Conservation (phyloP, 2,797 vertebrate species). For the Erpetoichthys calabaricus region DNA sequence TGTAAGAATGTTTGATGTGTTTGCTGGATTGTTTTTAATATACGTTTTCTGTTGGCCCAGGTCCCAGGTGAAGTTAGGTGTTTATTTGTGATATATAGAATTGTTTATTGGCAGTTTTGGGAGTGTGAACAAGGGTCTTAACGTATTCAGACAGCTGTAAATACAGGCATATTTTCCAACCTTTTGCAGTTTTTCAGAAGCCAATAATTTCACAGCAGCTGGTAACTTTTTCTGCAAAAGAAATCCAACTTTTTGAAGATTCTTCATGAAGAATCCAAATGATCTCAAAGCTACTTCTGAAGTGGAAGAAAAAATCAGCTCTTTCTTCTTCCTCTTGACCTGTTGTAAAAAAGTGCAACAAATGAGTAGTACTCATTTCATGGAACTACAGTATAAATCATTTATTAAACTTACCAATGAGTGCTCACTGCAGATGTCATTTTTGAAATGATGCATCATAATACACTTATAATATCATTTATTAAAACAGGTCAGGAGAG, state of each 20-base stretch:
- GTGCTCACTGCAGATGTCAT: neutral
- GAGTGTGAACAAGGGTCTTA: too few species aligned
- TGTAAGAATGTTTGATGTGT: too few species aligned
- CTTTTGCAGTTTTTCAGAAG: conserved; percentile 55
- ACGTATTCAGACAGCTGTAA: neutral
- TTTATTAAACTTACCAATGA: neutral
- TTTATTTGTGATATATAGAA: too few species aligned
- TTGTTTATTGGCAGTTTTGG: too few species aligned
- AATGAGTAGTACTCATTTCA: neutral
- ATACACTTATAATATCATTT: too few species aligned
- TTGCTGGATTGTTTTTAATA: too few species aligned
- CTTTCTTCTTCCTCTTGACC: conserved; percentile 15
- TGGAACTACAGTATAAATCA: neutral
- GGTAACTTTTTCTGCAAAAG: conserved; percentile 24
- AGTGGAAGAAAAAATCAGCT: conserved; percentile 28
- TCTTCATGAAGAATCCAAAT: conserved; percentile 35
- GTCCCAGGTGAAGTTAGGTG: too few species aligned
- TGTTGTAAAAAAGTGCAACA: neutral
- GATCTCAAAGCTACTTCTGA: conserved; percentile 52
- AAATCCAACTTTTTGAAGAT: conserved; percentile 34
- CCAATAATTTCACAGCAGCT: conserved; percentile 30
- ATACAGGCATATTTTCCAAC: conserved; percentile 24
- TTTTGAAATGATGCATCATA: too few species aligned
- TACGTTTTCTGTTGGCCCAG: too few species aligned
- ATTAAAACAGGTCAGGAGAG: too few species aligned